A percentile compares a stretch with the other conserved stretches of the same genome.
These are phyloP conservation scores for Paragorgia papillata DNA, from an alignment of 92 coral and sea anemone genomes.

Conservation along the genomic window DNA sequence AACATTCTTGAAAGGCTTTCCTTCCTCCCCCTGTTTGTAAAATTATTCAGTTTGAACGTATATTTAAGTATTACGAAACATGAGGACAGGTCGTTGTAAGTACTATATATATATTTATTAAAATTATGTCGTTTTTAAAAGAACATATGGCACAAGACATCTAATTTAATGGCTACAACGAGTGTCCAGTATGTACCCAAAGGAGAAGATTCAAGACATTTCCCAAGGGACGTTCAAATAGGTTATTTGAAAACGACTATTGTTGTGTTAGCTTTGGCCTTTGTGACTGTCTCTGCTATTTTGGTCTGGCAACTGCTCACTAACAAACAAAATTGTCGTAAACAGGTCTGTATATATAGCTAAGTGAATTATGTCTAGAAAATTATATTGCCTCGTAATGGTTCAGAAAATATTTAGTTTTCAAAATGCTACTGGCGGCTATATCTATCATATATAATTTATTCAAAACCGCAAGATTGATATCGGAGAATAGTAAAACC, in stretches of 20 bases:
- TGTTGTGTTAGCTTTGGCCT: constrained; percentile 13
- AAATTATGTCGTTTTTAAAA: constrained; percentile 20
- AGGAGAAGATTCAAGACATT: constrained; percentile 2
- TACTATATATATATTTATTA: too few species aligned
- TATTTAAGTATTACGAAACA: too few species aligned
- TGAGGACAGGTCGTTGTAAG: too few species aligned
- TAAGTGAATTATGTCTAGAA: too few species aligned
- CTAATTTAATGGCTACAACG: constrained; percentile 27
- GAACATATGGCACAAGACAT: too few species aligned
- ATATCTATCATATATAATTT: neutral
- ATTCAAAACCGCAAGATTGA: neutral
- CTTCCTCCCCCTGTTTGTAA: too few species aligned
- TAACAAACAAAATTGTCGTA: constrained; percentile 5
- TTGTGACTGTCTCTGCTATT: constrained; percentile 24
- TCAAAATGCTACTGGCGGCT: neutral
- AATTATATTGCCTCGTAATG: too few species aligned
- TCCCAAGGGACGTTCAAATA: neutral
- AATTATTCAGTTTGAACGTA: too few species aligned
- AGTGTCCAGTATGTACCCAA: neutral
- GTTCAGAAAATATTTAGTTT: too few species aligned
- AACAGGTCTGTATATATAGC: constrained; percentile 16
- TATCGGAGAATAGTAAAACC: too few species aligned
- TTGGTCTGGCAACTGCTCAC: constrained; percentile 25
- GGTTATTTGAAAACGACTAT: constrained; percentile 24
- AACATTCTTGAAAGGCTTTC: too few species aligned